A percentile compares a stretch with the other conserved stretches of the same genome.
Evolutionary conservation across 2,797 vertebrate species (phyloP).

Genomic region (Tragopan temminckii): DNA sequence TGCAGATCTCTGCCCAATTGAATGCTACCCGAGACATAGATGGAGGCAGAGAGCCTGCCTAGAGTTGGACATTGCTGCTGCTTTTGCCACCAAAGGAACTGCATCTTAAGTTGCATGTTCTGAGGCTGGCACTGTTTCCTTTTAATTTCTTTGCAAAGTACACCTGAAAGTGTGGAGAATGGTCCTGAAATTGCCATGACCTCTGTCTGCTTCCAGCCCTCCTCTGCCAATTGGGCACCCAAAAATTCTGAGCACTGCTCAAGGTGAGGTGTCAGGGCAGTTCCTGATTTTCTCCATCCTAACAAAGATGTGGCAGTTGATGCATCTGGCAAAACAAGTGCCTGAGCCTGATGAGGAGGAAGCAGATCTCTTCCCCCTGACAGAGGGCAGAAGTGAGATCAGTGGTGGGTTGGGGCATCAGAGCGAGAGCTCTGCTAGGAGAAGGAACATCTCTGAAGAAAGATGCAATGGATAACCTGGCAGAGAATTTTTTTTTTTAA

Average conservation of each 20-base stretch:
- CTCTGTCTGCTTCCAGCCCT: neutral
- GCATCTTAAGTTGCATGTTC: neutral
- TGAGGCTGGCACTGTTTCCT: neutral
- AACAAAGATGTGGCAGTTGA: conserved; percentile 2
- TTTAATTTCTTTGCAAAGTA: neutral
- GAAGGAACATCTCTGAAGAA: conserved; percentile 4
- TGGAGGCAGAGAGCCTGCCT: neutral
- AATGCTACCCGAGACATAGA: neutral
- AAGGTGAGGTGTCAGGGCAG: neutral
- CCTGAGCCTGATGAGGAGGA: conserved; percentile 18
- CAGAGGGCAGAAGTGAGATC: conserved; percentile 11
- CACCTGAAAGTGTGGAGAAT: rapidly evolving
- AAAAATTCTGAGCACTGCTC: neutral
- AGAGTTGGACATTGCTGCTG: neutral
- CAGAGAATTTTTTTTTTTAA: neutral
- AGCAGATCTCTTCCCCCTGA: conserved; percentile 15
- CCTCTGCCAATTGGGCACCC: neutral
- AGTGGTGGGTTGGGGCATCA: neutral
- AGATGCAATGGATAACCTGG: conserved; percentile 40
- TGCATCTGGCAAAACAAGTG: conserved; percentile 47
- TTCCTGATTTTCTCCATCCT: neutral
- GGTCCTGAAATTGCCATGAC: neutral
- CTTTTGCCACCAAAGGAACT: neutral
- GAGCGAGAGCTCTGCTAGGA: neutral
- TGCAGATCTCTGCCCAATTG: neutral